These are phyloP conservation scores for Balaeniceps rex DNA, from an alignment of 2,113 vertebrate genomes.

Conservation along the genomic window DNA sequence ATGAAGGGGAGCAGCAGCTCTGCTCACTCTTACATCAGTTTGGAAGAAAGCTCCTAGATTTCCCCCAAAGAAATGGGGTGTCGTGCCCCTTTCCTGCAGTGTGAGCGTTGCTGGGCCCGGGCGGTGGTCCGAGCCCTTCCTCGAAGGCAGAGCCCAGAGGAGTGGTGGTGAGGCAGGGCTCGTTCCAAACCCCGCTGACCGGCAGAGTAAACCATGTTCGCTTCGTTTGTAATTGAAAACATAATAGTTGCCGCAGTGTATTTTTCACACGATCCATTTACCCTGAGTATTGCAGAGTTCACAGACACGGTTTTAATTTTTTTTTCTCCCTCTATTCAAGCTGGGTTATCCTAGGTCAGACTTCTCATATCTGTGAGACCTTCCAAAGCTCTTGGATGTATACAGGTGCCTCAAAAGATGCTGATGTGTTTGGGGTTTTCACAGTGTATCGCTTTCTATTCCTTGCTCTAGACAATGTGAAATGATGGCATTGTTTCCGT, in stretches of 20 bases:
- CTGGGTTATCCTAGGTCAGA: neutral
- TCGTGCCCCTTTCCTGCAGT: rapidly evolving
- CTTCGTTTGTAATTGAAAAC: neutral
- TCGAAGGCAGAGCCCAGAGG: neutral
- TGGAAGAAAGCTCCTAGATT: neutral
- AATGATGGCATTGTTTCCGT: neutral
- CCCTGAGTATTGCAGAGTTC: neutral
- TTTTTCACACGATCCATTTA: neutral
- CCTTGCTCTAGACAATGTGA: neutral
- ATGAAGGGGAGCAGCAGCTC: neutral
- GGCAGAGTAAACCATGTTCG: neutral
- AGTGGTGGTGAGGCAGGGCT: neutral
- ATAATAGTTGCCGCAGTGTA: neutral
- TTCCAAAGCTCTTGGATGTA: neutral
- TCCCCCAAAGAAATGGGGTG: neutral
- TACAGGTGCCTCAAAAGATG: neutral
- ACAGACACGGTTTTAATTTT: neutral
- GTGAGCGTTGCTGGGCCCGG: rapidly evolving
- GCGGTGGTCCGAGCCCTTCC: neutral
- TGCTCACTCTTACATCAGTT: rapidly evolving
- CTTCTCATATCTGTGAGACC: neutral
- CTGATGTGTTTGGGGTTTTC: neutral
- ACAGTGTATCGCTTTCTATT: neutral
- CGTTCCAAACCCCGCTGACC: neutral
- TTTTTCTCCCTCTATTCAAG: neutral